Evolutionary conservation across 2,888 invertebrate genomes (phyloP).

Genomic region (Noctuana brunneofusca): DNA sequence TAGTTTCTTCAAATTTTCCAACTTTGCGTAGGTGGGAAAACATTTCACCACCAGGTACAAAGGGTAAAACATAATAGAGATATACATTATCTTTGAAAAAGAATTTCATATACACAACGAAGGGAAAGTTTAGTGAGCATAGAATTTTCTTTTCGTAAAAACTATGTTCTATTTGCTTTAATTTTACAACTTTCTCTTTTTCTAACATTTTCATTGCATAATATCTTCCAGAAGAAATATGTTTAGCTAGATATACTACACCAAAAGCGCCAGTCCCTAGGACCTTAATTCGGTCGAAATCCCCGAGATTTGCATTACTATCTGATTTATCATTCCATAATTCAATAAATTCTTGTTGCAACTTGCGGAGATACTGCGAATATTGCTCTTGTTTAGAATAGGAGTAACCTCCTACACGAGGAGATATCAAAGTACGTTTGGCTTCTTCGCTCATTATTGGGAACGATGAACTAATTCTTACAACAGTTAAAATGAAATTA

Average conservation of each 20-base stretch:
- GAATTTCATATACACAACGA: slow-evolving; percentile 92
- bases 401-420: slow-evolving; percentile 56
- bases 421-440: slow-evolving; percentile 41
- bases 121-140: slow-evolving; percentile 93
- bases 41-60: slow-evolving; percentile 93
- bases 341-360: slow-evolving; percentile 69
- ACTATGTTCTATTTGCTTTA: slow-evolving; percentile 94
- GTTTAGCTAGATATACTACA: slow-evolving; percentile 88
- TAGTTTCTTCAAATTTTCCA: slow-evolving; percentile 87
- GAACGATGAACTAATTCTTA: neutral
- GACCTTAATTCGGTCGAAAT: slow-evolving; percentile 89
- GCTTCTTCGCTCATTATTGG: slow-evolving; percentile 50
- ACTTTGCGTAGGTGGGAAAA: slow-evolving; percentile 88
- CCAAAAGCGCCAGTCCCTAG: slow-evolving; percentile 96
- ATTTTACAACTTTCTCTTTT: slow-evolving; percentile 92
- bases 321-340: slow-evolving; percentile 61
- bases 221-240: slow-evolving; percentile 82
- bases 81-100: slow-evolving; percentile 94
- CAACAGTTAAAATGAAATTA: neutral
- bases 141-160: slow-evolving; percentile 94
- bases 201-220: slow-evolving; percentile 95
- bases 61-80: slow-evolving; percentile 92
- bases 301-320: slow-evolving; percentile 63
- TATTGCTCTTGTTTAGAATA: slow-evolving; percentile 66
- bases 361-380: slow-evolving; percentile 57